Evolutionary conservation across 1,140 invertebrate genomes (phyloP), one percentile per base, ranked within the genome.

Genomic region (Lerema accius): DNA sequence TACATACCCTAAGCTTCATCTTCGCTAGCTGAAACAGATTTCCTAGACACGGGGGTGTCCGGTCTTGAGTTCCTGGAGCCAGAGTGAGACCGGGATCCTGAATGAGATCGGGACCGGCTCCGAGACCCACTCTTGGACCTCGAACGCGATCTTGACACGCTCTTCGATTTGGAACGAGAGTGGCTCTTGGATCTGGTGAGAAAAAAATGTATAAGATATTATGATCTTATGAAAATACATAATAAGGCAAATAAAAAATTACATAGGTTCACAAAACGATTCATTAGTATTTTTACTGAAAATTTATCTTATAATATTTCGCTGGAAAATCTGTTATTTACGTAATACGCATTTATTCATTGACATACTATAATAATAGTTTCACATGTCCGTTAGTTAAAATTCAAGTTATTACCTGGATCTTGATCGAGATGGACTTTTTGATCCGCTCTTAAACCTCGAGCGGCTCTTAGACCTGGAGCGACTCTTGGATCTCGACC

Each of bases 11-110:
- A 88, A 67, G 67, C 77, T 72, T 91, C 89, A 56, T 91, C 90
- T 69, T 92, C 92, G 74, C 92, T 92, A 14, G 91, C 92, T 0
- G 91, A 92, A 10, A 92, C 88, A 14, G 92, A 92, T 58, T 92
- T 92, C 43, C 91, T 83, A 4, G 90, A 91, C 7, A 90, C 86
- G 0, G 91, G 91, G n/a, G 91, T 91, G 17, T 85, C 91, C 0
- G 91, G 91, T 53, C 91, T 80, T 0, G 87, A 91, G 45, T 83
- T 69, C 7, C 81, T 75, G 1, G 87, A 90, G 3, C 83, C 80
- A 4, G 84, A 86, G 4, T 81, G 46, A 4, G 84, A 87, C 1
- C 85, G 67, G 1, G 84, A 90, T 7, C 85, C 76, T 0, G 86
- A 89, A 5, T 71, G 55, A 0, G 73, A 76, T 1, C 74, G 67